Evolutionary conservation across 2,113 vertebrate species (phyloP).

Genomic region (Scortum barcoo): DNA sequence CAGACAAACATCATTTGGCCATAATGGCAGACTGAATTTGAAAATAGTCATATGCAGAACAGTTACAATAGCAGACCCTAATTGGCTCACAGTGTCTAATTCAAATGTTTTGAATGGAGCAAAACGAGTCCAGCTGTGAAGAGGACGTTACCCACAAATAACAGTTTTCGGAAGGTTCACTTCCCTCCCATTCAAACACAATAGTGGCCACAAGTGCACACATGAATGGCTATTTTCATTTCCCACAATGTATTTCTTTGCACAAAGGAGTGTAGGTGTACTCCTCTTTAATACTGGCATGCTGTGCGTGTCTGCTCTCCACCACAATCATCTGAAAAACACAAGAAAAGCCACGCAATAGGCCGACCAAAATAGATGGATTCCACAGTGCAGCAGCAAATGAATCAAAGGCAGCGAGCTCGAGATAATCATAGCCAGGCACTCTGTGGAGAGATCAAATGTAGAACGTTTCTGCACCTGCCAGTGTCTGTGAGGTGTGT

Average conservation of each 20-base stretch:
- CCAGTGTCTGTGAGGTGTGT: conserved; percentile 30
- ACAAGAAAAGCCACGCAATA: conserved; percentile 38
- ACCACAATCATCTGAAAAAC: conserved; percentile 45
- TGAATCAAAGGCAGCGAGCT: conserved; percentile 78
- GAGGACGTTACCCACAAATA: conserved; percentile 6
- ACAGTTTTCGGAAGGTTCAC: conserved; percentile 5
- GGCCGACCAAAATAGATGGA: conserved; percentile 52
- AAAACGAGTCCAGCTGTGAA: not conserved
- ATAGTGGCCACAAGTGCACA: conserved; percentile 9
- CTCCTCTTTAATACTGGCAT: not conserved
- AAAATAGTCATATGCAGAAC: not conserved
- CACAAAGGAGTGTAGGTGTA: conserved; percentile 48
- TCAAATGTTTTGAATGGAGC: not conserved
- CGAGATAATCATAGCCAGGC: conserved; percentile 69
- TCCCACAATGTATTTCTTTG: conserved; percentile 31
- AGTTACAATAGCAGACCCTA: not conserved
- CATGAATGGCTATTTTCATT: conserved; percentile 39
- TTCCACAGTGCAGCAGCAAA: conserved; percentile 54
- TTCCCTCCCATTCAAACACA: conserved; percentile 19
- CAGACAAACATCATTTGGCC: not conserved
- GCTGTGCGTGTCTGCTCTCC: conserved; percentile 38
- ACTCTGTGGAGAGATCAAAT: conserved; percentile 80
- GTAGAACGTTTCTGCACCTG: conserved; percentile 77
- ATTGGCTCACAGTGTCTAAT: not conserved
- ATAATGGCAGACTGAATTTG: not conserved